Evolutionary conservation across 2,888 invertebrate genomes (phyloP).

Genomic region (Pandemis corylana): DNA sequence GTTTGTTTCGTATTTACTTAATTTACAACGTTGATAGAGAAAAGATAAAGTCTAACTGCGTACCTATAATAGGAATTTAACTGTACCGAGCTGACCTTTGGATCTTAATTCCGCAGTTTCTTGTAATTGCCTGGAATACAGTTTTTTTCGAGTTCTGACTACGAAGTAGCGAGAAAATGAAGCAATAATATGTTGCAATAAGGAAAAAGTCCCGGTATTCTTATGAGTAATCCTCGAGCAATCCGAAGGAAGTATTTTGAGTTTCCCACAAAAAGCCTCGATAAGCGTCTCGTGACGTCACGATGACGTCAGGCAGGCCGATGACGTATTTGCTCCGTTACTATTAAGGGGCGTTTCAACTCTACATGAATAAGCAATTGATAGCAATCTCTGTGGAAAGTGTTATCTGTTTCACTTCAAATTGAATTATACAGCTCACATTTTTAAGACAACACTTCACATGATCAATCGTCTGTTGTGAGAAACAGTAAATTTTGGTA

Average conservation of each 20-base stretch:
- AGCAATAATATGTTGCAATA: background rate
- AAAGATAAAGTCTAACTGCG: constrained; percentile 21
- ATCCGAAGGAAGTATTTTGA: constrained; percentile 46
- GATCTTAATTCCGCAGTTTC: constrained; percentile 10
- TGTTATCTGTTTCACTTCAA: background rate
- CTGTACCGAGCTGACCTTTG: constrained; percentile 17
- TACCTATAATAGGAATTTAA: background rate
- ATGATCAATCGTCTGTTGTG: background rate
- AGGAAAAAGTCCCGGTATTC: background rate
- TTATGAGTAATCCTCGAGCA: constrained; percentile 1
- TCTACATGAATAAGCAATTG: background rate
- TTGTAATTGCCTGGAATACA: background rate
- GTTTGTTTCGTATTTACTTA: constrained; percentile 13
- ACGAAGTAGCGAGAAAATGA: background rate
- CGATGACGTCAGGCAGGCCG: constrained; percentile 46
- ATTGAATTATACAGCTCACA: background rate
- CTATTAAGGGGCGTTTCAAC: constrained; percentile 40
- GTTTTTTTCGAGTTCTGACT: background rate
- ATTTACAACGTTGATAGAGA: constrained; percentile 28
- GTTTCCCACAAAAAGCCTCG: constrained; percentile 58
- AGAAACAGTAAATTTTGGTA: background rate
- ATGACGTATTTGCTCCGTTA: constrained; percentile 51
- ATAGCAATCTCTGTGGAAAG: background rate
- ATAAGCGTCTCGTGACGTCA: constrained; percentile 67
- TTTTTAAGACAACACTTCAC: background rate